Conservation (phyloP, 2,888 invertebrate species). For the Subacronicta megacephala region DNA sequence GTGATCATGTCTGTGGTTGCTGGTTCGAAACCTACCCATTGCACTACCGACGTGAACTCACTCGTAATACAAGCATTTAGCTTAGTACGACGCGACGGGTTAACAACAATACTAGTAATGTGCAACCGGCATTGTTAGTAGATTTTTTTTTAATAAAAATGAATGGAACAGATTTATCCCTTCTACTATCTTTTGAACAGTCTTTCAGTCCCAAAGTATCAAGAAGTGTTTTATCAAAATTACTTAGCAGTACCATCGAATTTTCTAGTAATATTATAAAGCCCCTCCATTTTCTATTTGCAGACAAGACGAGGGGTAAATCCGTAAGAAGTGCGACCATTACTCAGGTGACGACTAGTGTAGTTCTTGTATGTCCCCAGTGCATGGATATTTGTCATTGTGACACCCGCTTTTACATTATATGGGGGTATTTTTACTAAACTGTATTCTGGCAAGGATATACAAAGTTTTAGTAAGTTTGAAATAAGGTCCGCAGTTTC, state of each 20-base stretch:
- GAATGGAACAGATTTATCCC: no score
- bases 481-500: no score
- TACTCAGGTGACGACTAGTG: constrained; percentile 36
- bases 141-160: no score
- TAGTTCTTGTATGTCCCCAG: constrained; percentile 29
- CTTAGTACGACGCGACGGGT: no score
- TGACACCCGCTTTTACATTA: constrained; percentile 36
- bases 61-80: no score
- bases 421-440: neutral
- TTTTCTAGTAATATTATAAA: neutral
- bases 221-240: neutral
- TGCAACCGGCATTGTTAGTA: no score
- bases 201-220: neutral
- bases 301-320: constrained; percentile 34
- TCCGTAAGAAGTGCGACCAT: constrained; percentile 49
- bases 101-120: no score
- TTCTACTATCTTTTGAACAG: no score
- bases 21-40: no score
- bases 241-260: neutral
- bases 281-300: constrained; percentile 20
- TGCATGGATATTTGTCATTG: constrained; percentile 45
- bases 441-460: neutral
- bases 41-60: no score
- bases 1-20: no score
- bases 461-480: no score